These are phyloP conservation scores for Mellilla xanthometata DNA, from an alignment of 2,888 invertebrate genomes.

Conservation along the genomic window DNA sequence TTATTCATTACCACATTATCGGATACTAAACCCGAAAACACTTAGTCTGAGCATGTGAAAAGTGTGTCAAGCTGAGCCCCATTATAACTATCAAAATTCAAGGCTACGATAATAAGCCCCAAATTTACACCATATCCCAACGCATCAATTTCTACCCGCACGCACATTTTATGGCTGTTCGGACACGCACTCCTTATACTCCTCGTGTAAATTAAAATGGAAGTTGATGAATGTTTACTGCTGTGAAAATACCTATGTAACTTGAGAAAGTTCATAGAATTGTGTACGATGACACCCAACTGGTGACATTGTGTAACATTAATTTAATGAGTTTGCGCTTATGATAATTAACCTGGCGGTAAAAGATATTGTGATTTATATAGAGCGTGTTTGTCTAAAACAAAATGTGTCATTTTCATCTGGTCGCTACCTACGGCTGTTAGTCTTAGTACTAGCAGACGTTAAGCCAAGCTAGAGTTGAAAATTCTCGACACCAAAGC, in stretches of 20 bases:
- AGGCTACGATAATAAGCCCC: slow-evolving; percentile 62
- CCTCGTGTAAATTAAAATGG: slow-evolving; percentile 65
- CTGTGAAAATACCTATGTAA: slow-evolving; percentile 47
- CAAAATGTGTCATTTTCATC: too few relatives aligned
- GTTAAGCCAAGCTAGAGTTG: too few relatives aligned
- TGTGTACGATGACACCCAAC: slow-evolving; percentile 35
- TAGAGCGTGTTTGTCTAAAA: too few relatives aligned
- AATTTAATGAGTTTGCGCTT: slow-evolving; percentile 36
- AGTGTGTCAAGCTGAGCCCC: slow-evolving; percentile 47
- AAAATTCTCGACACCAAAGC: too few relatives aligned
- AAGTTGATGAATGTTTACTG: slow-evolving; percentile 58
- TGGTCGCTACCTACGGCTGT: too few relatives aligned
- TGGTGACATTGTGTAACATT: slow-evolving; percentile 32
- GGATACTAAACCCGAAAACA: slow-evolving; percentile 20
- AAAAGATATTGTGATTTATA: slow-evolving; percentile 18
- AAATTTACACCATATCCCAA: slow-evolving; percentile 65
- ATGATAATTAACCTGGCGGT: too few relatives aligned
- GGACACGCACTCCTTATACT: slow-evolving; percentile 63
- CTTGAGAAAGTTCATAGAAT: slow-evolving; percentile 57
- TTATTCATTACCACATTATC: slow-evolving; percentile 14
- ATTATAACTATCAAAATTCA: slow-evolving; percentile 54
- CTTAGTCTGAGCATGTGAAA: slow-evolving; percentile 34
- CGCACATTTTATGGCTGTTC: slow-evolving; percentile 64
- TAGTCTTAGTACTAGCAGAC: too few relatives aligned
- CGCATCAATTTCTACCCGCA: slow-evolving; percentile 63